These are phyloP conservation scores for Micrasema longulum DNA, from an alignment of 1,140 invertebrate species.

Conservation along the genomic window DNA sequence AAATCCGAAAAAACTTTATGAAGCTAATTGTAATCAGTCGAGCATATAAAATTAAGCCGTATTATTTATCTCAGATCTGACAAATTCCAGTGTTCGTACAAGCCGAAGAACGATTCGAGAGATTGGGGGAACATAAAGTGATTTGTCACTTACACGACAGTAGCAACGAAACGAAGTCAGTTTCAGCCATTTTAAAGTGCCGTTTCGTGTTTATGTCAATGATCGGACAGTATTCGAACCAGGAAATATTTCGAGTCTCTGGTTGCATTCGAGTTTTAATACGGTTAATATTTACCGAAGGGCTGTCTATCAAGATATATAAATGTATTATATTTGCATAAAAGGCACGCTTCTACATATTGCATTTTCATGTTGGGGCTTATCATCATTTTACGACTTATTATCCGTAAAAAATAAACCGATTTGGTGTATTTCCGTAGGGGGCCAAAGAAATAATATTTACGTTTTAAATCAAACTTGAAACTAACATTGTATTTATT, in stretches of 20 bases:
- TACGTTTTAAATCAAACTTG: too few species aligned
- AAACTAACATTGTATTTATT: too few species aligned
- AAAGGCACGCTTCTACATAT: constrained; percentile 19
- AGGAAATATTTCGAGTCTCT: constrained; percentile 14
- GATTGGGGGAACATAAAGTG: constrained; percentile 15
- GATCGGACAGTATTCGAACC: constrained; percentile 20
- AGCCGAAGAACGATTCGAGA: not conserved
- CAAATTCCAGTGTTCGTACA: not conserved
- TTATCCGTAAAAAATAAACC: too few species aligned
- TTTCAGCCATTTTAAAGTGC: constrained; percentile 24
- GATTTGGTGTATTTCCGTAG: not conserved
- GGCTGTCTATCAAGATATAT: constrained; percentile 21
- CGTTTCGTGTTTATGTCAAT: constrained; percentile 24
- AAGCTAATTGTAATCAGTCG: too few species aligned
- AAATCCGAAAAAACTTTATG: too few species aligned
- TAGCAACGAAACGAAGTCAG: constrained; percentile 7
- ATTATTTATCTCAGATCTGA: not conserved
- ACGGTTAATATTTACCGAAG: constrained; percentile 24
- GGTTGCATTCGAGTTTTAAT: constrained; percentile 30
- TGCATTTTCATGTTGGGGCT: constrained; percentile 23
- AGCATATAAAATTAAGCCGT: too few species aligned
- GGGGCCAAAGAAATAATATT: too few species aligned
- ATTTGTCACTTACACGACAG: constrained; percentile 16
- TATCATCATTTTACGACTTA: not conserved
- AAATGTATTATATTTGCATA: not conserved